These are phyloP conservation scores for Smithornis capensis DNA, from an alignment of 2,113 vertebrate species.

Conservation along the genomic window DNA sequence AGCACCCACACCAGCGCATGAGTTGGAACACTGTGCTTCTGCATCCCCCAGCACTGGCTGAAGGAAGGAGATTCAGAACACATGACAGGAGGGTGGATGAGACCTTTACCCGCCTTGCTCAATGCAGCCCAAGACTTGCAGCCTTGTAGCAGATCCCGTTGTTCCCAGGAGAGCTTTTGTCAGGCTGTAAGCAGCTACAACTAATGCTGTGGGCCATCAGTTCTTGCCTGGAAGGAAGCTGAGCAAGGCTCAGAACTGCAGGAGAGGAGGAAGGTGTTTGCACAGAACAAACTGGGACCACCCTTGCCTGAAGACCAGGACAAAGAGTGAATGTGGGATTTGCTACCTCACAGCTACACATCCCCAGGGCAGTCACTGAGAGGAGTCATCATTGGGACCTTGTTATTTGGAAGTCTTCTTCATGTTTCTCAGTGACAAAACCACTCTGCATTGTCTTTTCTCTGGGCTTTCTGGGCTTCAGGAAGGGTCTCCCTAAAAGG, in stretches of 20 bases:
- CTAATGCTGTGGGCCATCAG: rapidly evolving
- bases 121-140: neutral
- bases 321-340: neutral
- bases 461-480: neutral
- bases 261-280: neutral
- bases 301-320: neutral
- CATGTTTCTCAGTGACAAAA: neutral
- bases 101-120: neutral
- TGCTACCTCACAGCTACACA: neutral
- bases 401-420: neutral
- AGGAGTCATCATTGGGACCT: neutral
- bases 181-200: neutral
- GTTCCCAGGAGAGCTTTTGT: neutral
- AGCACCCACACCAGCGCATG: rapidly evolving
- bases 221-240: neutral
- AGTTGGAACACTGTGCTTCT: neutral
- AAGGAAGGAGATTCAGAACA: neutral
- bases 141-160: neutral
- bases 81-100: rapidly evolving
- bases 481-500: neutral
- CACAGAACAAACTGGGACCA: neutral
- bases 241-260: neutral
- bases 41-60: neutral
- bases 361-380: neutral
- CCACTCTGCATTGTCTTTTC: neutral